Conservation (phyloP, 2,797 vertebrate genomes). For the Cryptoprocta ferox region DNA sequence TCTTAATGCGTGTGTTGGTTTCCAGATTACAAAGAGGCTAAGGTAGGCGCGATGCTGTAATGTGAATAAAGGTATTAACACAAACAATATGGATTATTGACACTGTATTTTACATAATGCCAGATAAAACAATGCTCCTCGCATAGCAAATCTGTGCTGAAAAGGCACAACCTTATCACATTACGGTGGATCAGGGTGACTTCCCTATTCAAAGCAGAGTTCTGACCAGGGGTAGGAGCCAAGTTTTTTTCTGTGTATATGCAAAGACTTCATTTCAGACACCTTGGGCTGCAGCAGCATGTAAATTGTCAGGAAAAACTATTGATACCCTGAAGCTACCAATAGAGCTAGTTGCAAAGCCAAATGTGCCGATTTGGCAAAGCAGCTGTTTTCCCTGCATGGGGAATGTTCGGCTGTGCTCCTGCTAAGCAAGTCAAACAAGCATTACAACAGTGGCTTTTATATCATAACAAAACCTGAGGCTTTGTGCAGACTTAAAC, state of each 20-base stretch:
- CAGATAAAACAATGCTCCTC: slow-evolving; percentile 58
- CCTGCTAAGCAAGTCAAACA: slow-evolving; percentile 59
- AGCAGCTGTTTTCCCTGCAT: slow-evolving; percentile 62
- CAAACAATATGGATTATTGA: slow-evolving; percentile 65
- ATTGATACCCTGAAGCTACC: slow-evolving; percentile 76
- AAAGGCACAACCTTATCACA: slow-evolving; percentile 53
- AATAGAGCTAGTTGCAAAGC: slow-evolving; percentile 59
- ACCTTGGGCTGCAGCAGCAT: slow-evolving; percentile 61
- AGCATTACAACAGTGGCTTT: neutral
- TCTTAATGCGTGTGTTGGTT: slow-evolving; percentile 19
- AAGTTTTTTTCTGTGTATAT: slow-evolving; percentile 68
- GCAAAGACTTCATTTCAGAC: slow-evolving; percentile 69
- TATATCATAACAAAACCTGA: neutral
- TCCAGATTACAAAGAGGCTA: slow-evolving; percentile 65
- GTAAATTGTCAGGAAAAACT: slow-evolving; percentile 79
- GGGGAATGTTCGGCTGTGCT: slow-evolving; percentile 57
- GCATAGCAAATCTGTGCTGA: slow-evolving; percentile 62
- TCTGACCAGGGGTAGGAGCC: slow-evolving; percentile 28
- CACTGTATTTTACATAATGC: slow-evolving; percentile 64
- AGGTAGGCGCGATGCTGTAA: slow-evolving; percentile 54
- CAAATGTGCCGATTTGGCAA: slow-evolving; percentile 72
- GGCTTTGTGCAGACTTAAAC: slow-evolving; percentile 5
- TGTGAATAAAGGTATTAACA: slow-evolving; percentile 66
- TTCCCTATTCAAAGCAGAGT: slow-evolving; percentile 65
- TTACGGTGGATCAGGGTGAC: slow-evolving; percentile 52